Evolutionary conservation across 2,888 invertebrate species (phyloP), one percentile per base, ranked within the genome.

Genomic region (Tinea semifulvella): DNA sequence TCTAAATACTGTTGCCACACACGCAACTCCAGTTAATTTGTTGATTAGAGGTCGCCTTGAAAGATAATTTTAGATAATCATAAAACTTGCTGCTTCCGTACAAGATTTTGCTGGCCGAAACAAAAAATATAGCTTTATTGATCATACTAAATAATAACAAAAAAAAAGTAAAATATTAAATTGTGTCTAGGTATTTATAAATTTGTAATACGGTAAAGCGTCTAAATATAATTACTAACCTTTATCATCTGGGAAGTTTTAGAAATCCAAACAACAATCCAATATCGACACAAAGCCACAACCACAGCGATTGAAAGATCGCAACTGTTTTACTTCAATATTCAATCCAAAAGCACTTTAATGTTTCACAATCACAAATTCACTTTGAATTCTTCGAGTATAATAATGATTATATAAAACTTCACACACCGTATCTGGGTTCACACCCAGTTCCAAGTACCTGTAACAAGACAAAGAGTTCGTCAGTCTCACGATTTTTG

Each of bases 401-500:
- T 64, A 61, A 62, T 46, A 66, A 68, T 66, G 69, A 72, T 79
- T 77, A 75, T 69, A 77, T 76, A 76, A 77, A 79, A 73, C 68
- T 69, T 68, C 69, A 73, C 70, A 72, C 74, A 65, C 63, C 66
- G 70, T 72, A 75, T 71, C 76, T 73, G 70, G 68, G 76, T 65
- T 75, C 77, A 77, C 77, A 80, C 77, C 77, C 76, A 52, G 71
- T 68, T 70, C 70, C 70, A 65, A 72, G 67, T 66, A 69, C 79
- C 79, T 80, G 77, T 66, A 79, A 79, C 74, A 75, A 80, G 74
- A 77, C 77, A 79, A 76, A 76, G 75, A 74, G 58, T 57, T 63
- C 58, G 63, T 74, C 63, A 73, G 65, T 66, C 64, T 61, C 58
- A 62, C 49, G 58, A 58, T 48, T 11, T 40, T 36, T 18, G 2